Conservation (phyloP, 2,888 invertebrate species). For the Thymelicus acteon region DNA sequence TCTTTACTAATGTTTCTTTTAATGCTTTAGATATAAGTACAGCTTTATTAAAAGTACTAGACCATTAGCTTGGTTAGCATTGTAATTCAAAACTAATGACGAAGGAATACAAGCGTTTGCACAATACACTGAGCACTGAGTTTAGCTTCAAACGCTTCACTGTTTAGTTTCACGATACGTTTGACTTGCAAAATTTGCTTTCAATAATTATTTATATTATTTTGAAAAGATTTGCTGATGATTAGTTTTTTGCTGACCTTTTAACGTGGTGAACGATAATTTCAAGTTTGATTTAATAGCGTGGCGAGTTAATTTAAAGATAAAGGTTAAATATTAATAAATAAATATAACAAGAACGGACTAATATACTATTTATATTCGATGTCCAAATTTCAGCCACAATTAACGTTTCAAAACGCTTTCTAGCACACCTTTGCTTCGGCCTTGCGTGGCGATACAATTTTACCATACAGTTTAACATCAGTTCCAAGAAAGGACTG, state of each 20-base stretch:
- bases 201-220: not conserved
- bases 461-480: not conserved
- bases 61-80: too few species aligned
- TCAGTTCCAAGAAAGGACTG: too few species aligned
- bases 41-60: not conserved
- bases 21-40: not conserved
- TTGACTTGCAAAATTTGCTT: not conserved
- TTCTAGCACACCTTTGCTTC: too few species aligned
- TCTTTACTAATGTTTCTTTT: not conserved
- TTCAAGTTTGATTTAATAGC: not conserved
- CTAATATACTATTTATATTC: too few species aligned
- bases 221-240: not conserved
- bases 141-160: slow-evolving; percentile 5
- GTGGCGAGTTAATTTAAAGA: not conserved
- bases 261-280: slow-evolving; percentile 14
- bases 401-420: too few species aligned
- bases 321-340: not conserved
- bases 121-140: not conserved
- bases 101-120: not conserved
- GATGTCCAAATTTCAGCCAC: too few species aligned
- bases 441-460: not conserved
- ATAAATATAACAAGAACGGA: too few species aligned
- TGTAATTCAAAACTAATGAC: too few species aligned
- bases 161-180: not conserved
- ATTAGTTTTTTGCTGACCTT: slow-evolving; percentile 11